Evolutionary conservation across 2,888 invertebrate genomes (phyloP), one percentile per base, ranked within the genome.

Genomic region (Sepiola atlantica): DNA sequence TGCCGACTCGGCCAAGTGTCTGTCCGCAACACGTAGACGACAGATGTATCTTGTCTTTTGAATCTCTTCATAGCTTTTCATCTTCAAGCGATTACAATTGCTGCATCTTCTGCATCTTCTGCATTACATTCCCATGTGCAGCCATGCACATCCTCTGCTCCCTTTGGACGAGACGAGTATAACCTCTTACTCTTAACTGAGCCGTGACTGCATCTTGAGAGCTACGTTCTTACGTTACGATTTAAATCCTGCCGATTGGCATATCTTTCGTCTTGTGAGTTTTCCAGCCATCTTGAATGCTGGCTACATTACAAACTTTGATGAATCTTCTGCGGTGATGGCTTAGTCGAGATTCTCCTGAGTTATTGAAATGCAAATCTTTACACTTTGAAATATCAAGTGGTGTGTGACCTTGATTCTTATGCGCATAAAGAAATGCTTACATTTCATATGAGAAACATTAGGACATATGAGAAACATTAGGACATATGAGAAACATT

Each of bases 41-140:
- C 77, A 77, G 77, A 77, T 77, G 77, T 77, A 16, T n/a, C 77
- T 77, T 77, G 77, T 77, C 77, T 77, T 77, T 77, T 77, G 14
- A 77, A 77, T 77, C 77, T n/a, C n/a, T 16, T 32, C 77, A 32
- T 32, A 77, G n/a, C 77, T 77, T 32, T 77, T 77, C 77, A 77
- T 16, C 77, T 32, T n/a, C 77, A 77, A 77, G 32, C 18, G 77
- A 12, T 32, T 77, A 32, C n/a, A 77, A 77, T 77, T 77, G 77
- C 32, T 77, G 77, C 77, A 77, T n/a, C 8, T 45, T n/a, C 77
- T 32, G n/a, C n/a, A 77, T 77, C 77, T 12, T 45, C 45, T 77
- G 77, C n/a, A n/a, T 77, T 77, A n/a, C 77, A 77, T 77, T n/a
- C 32, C 77, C 77, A 32, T n/a, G 77, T 77, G 77, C 77, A 77